Conservation (phyloP, 2,888 invertebrate genomes). For the Balanococcus diminutus region DNA sequence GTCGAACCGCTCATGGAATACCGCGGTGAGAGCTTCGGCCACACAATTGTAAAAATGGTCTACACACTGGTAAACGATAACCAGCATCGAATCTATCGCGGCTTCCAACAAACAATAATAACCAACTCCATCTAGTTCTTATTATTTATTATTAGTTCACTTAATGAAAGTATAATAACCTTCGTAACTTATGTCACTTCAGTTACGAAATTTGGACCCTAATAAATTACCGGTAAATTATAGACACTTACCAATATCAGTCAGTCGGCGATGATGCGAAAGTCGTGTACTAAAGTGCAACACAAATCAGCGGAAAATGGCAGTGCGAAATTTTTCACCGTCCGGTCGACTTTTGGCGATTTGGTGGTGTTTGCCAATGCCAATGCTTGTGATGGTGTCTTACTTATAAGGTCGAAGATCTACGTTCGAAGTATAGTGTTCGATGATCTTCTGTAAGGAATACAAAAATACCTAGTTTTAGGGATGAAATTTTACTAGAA, state of each 20-base stretch:
- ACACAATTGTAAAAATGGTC: conserved; percentile 53
- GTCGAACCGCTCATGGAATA: conserved; percentile 53
- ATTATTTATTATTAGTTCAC: conserved; percentile 52
- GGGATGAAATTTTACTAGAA: too few species aligned
- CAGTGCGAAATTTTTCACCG: conserved; percentile 8
- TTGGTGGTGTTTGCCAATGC: neutral
- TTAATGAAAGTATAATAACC: conserved; percentile 50
- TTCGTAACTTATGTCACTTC: conserved; percentile 49
- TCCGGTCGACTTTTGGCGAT: neutral
- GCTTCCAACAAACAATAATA: conserved; percentile 55
- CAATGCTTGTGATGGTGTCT: too few species aligned
- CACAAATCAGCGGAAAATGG: neutral
- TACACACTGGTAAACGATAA: conserved; percentile 52
- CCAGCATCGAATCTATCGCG: conserved; percentile 54
- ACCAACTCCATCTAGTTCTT: conserved; percentile 42
- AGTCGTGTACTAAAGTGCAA: neutral
- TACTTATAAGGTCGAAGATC: too few species aligned
- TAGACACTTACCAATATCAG: conserved; percentile 8
- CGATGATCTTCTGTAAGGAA: too few species aligned
- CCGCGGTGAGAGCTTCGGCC: conserved; percentile 54
- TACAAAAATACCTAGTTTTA: too few species aligned
- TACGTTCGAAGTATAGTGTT: too few species aligned
- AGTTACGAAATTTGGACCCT: conserved; percentile 45
- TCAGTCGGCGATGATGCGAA: conserved; percentile 8
- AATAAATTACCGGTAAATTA: conserved; percentile 6